phyloP scores from a whole-genome alignment of 2,888 invertebrate genomes.

The Automeris io region DNA sequence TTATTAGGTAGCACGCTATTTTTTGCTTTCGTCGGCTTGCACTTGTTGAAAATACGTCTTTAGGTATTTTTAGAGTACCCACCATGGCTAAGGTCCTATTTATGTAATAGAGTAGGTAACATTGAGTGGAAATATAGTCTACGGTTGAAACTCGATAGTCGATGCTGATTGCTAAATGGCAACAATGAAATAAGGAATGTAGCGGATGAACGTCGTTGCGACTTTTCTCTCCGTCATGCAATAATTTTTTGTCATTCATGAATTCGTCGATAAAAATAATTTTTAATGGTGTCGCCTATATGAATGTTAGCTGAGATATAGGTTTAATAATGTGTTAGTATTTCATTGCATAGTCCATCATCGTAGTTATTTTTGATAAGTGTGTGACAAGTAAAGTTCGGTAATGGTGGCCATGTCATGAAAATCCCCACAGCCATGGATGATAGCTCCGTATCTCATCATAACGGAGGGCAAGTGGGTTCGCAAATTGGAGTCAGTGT shows the following conservation, averaged over 20 bases:
- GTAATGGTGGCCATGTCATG: conserved; percentile 79
- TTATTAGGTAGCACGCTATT: no score
- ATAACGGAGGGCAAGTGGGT: conserved; percentile 78
- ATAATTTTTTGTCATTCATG: conserved; percentile 76
- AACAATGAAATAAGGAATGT: conserved; percentile 60
- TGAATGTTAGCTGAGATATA: conserved; percentile 66
- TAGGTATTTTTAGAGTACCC: no score
- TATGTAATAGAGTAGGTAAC: no score
- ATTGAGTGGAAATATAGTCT: no score
- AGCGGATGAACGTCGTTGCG: conserved; percentile 73
- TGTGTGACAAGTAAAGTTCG: conserved; percentile 72
- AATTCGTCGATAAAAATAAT: conserved; percentile 66
- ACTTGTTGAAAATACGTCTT: no score
- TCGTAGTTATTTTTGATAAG: conserved; percentile 65
- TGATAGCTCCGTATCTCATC: conserved; percentile 78
- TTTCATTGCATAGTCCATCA: conserved; percentile 59
- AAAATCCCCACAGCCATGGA: conserved; percentile 79
- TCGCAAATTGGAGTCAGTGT: conserved; percentile 76
- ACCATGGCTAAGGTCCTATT: no score
- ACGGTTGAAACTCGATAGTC: no score
- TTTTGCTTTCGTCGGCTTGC: no score
- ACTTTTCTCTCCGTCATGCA: conserved; percentile 77
- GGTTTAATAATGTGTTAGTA: conserved; percentile 70
- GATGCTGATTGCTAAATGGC: no score
- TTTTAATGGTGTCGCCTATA: conserved; percentile 64